Evolutionary conservation across 2,113 vertebrate genomes (phyloP).

Genomic region (Arizona elegans): DNA sequence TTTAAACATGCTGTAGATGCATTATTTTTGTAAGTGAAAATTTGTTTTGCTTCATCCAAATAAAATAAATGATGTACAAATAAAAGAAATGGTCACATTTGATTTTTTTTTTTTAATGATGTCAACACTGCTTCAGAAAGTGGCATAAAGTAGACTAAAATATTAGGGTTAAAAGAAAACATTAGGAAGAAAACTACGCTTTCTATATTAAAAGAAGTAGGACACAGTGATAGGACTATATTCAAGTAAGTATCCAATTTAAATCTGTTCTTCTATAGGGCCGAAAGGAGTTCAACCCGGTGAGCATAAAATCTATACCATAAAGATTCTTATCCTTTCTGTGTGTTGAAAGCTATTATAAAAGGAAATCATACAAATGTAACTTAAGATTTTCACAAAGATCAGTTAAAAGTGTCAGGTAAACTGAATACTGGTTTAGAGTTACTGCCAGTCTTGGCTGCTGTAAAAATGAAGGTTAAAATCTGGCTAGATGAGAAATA

Average conservation of each 20-base stretch:
- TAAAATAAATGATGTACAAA: background rate
- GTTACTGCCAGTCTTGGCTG: background rate
- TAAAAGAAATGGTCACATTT: background rate
- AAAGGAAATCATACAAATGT: slow-evolving; percentile 10
- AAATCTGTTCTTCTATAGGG: slow-evolving; percentile 32
- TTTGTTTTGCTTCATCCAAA: background rate
- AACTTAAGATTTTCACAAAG: background rate
- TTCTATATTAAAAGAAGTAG: slow-evolving; percentile 19
- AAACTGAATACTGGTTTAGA: background rate
- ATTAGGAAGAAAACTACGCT: slow-evolving; percentile 35
- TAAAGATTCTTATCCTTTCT: background rate
- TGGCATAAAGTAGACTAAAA: background rate
- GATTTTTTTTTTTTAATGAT: background rate
- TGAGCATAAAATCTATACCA: background rate
- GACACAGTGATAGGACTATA: background rate
- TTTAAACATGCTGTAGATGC: background rate
- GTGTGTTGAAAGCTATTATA: slow-evolving; percentile 16
- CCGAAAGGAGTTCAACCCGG: background rate
- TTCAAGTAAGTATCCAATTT: slow-evolving; percentile 34
- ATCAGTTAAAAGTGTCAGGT: background rate
- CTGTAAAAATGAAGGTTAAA: background rate
- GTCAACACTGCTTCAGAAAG: background rate
- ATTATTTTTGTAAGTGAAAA: background rate
- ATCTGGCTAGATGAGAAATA: background rate
- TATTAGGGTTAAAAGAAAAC: background rate